These are phyloP conservation scores for Drosophila ustulata DNA, from an alignment of 2,888 invertebrate species.

Conservation along the genomic window DNA sequence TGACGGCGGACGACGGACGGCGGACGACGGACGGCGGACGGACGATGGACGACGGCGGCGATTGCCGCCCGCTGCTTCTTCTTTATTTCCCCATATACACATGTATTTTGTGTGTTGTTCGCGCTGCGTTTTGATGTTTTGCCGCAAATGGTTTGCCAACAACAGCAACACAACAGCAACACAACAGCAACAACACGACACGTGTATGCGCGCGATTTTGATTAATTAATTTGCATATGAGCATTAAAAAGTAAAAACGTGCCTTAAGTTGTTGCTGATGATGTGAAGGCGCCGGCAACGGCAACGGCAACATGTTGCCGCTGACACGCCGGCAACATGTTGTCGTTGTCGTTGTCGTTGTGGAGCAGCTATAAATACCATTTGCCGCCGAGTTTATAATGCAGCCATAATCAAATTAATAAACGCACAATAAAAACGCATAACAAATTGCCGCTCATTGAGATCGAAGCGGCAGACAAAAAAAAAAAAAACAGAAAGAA, in stretches of 20 bases:
- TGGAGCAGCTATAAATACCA: slow-evolving; percentile 45
- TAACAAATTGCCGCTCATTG: slow-evolving; percentile 80
- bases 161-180: slow-evolving; percentile 36
- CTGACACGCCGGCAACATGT: slow-evolving; percentile 29
- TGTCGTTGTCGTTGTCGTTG: slow-evolving; percentile 25
- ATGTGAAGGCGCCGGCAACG: slow-evolving; percentile 39
- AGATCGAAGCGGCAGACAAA: slow-evolving; percentile 52
- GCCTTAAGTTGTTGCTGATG: slow-evolving; percentile 44
- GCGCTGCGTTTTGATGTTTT: slow-evolving; percentile 71
- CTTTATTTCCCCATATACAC: slow-evolving; percentile 20
- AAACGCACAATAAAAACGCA: slow-evolving; percentile 82
- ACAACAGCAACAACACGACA: slow-evolving; percentile 43
- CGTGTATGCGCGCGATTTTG: slow-evolving; percentile 72
- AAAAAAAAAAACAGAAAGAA: neutral
- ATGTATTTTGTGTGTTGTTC: slow-evolving; percentile 24
- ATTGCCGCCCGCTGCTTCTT: slow-evolving; percentile 60
- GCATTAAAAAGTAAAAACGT: slow-evolving; percentile 62
- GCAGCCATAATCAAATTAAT: slow-evolving; percentile 78
- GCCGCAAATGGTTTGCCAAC: slow-evolving; percentile 72
- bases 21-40: neutral
- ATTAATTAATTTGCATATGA: slow-evolving; percentile 80
- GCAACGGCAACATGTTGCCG: slow-evolving; percentile 40
- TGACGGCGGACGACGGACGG: slow-evolving; percentile 23
- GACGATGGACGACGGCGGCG: slow-evolving; percentile 8
- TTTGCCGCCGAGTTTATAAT: slow-evolving; percentile 58